These are phyloP conservation scores for Okapia johnstoni DNA, from an alignment of 2,113 vertebrate genomes.

Conservation along the genomic window DNA sequence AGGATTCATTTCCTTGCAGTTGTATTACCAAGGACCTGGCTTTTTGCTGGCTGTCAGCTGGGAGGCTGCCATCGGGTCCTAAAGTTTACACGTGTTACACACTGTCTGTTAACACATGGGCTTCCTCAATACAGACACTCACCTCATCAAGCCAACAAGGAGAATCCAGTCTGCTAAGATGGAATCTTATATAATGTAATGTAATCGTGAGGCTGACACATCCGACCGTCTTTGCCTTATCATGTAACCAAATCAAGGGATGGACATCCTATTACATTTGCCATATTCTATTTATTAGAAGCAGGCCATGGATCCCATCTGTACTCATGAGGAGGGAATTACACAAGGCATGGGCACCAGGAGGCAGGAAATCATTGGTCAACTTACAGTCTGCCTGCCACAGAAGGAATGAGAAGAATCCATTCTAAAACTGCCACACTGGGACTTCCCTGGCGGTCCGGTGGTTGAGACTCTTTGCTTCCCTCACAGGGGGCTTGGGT, in stretches of 20 bases:
- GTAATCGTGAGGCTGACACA: background rate
- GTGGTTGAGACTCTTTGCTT: background rate
- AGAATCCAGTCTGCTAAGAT: background rate
- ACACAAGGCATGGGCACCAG: background rate
- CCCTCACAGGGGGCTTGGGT: background rate
- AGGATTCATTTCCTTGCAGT: background rate
- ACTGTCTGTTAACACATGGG: background rate
- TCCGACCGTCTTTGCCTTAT: background rate
- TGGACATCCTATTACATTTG: background rate
- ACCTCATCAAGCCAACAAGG: background rate
- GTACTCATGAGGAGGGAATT: background rate
- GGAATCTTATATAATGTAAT: background rate
- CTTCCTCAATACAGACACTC: background rate
- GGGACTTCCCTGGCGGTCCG: background rate
- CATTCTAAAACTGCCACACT: background rate
- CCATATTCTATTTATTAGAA: background rate
- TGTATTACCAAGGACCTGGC: background rate
- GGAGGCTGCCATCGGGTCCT: background rate
- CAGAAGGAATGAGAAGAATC: background rate
- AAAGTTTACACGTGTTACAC: rapidly evolving
- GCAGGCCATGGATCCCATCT: background rate
- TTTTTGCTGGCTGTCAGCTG: background rate
- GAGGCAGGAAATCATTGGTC: background rate
- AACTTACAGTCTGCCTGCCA: background rate
- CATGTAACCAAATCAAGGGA: background rate